phyloP scores from a whole-genome alignment of 2,888 invertebrate genomes.

The Yponomeuta cagnagella region DNA sequence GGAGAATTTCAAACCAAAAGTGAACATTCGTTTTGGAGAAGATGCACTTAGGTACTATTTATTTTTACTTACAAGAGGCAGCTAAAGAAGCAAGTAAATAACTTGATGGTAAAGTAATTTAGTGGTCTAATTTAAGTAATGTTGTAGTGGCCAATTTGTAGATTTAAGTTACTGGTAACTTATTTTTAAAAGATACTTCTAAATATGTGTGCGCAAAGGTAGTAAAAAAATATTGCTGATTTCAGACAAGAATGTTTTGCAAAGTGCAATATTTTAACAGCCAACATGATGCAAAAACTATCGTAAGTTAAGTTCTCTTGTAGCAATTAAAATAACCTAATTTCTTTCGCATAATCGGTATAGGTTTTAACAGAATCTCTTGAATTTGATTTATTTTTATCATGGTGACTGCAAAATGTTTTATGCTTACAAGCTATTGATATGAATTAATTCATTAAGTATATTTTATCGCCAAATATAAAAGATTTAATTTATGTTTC shows the following conservation, averaged over 20 bases:
- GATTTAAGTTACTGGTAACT: background rate
- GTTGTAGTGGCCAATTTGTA: constrained; percentile 1
- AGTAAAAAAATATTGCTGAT: background rate
- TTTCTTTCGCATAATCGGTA: background rate
- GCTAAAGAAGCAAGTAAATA: background rate
- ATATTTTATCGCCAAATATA: background rate
- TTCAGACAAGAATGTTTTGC: background rate
- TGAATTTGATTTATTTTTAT: background rate
- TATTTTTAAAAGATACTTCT: no score
- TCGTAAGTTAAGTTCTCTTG: no score
- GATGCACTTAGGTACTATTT: constrained; percentile 3
- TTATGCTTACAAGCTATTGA: background rate
- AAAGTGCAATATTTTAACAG: no score
- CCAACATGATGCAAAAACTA: no score
- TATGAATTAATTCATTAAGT: background rate
- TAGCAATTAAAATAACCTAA: background rate
- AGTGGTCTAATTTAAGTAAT: background rate
- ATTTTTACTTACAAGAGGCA: background rate
- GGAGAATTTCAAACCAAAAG: no score
- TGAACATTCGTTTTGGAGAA: background rate
- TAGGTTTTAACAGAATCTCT: background rate
- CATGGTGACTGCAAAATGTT: background rate
- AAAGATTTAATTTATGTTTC: background rate
- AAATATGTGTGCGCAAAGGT: background rate
- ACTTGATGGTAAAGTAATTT: background rate